phyloP scores from a whole-genome alignment of 2,797 vertebrate genomes.

The Schizothorax lantsangensis region DNA sequence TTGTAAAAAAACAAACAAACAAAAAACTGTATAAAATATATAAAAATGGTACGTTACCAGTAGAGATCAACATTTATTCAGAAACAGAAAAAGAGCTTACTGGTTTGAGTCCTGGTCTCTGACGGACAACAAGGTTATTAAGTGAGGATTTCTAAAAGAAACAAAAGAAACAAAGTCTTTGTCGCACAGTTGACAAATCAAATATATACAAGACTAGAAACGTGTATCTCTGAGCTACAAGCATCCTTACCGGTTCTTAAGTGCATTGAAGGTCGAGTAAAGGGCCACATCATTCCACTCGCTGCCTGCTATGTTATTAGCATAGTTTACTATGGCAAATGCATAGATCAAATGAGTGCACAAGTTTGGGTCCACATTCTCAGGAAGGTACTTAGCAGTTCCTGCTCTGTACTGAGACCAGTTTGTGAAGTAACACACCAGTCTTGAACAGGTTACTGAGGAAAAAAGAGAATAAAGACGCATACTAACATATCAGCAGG shows the following conservation, averaged over 20 bases:
- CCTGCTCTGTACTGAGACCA: constrained; percentile 82
- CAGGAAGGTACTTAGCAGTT: constrained; percentile 71
- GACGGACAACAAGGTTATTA: constrained; percentile 82
- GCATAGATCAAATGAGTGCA: constrained; percentile 85
- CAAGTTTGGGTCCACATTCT: constrained; percentile 79
- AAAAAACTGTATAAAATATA: too few species aligned
- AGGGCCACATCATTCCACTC: constrained; percentile 77
- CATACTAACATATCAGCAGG: not conserved
- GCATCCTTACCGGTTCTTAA: constrained; percentile 75
- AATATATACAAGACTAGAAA: not conserved
- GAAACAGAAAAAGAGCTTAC: constrained; percentile 68
- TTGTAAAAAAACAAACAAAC: not conserved
- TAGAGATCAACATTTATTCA: constrained; percentile 28
- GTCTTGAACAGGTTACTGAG: constrained; percentile 74
- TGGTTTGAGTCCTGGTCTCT: constrained; percentile 82
- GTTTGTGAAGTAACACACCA: constrained; percentile 85
- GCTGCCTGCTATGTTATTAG: constrained; percentile 74
- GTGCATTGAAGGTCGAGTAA: constrained; percentile 78
- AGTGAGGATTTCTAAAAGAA: constrained; percentile 73
- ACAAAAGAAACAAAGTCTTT: not conserved
- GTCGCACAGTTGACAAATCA: not conserved
- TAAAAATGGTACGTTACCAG: not conserved
- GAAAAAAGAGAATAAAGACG: not conserved
- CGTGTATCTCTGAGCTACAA: not conserved
- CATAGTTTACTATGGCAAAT: constrained; percentile 78